Base-by-base conservation (phyloP, 2,113 vertebrate species). In the Microtus montanus region DNA sequence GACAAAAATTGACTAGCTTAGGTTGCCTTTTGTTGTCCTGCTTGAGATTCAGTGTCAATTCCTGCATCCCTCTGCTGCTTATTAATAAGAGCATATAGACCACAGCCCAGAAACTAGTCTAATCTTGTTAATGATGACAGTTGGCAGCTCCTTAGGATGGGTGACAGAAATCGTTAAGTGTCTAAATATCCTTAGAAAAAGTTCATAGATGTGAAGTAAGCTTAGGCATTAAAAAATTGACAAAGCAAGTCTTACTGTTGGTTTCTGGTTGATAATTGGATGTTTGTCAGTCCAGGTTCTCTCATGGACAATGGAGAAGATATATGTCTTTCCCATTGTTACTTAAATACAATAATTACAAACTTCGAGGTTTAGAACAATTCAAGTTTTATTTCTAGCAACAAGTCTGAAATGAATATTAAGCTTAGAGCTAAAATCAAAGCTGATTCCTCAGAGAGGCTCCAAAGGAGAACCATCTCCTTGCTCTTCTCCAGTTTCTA, bases 91-190 rank as follows among this genome's bases (percentile, higher is more conserved):
- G 26, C 33, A 73, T 5, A 19, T 61, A 30, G 33, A 74, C 35
- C 71, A 26, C 24, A 70, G 44, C 28, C 75, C 41, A 90, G 70
- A 38, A 66, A 68, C 15, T 66, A 74, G 33, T 66, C 94, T 38
- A 89, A 19, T 33, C 44, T 77, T 71, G 75, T 3, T 52, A 83
- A 20, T 26, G 33, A 77, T 77, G 63, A 11, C 44, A 93, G 74
- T 58, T 68, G 90, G 33, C 77, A 35, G 61, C 83, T 89, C 35
- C 77, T 92, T 95, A 41, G 73, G 92, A 75, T 74, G 47, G 49
- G 64, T 84, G 30, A 63, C 64, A 70, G 41, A 93, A 79, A 86
- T 95, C 11, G 49, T 63, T 73, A 11, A 8, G 44, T 44, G 11
- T 33, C 6, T 77, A 87, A 95, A 75, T 75, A 83, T 83, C 70